Conservation (phyloP, 35 echinoderm and acorn worm species). For the Ophiothrix spiculata region DNA sequence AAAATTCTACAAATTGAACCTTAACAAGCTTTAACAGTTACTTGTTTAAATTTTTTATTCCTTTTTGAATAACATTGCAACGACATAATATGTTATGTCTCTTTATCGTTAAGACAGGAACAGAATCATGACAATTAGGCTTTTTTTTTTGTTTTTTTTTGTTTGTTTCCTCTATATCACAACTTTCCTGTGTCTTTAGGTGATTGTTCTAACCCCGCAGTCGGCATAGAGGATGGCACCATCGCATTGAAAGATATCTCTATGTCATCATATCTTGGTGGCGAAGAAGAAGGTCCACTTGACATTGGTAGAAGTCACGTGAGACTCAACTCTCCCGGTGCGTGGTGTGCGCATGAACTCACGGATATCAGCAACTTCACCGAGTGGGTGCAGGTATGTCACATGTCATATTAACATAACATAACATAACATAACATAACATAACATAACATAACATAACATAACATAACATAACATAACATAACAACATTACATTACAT, state of each 20-base stretch:
- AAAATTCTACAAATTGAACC: neutral
- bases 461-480: neutral
- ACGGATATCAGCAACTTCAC: conserved; percentile 66
- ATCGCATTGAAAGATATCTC: conserved; percentile 52
- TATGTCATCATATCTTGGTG: conserved; percentile 86
- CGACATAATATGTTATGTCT: neutral
- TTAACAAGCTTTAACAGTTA: neutral
- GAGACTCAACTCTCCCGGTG: conserved; percentile 73
- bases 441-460: neutral
- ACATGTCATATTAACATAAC: neutral
- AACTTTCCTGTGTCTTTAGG: conserved; percentile 16
- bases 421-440: neutral
- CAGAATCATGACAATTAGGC: neutral
- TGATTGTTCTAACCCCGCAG: conserved; percentile 62
- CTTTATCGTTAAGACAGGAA: no score
- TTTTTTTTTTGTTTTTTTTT: neutral
- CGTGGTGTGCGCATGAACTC: conserved; percentile 69
- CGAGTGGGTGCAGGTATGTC: conserved; percentile 77
- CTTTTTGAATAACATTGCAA: neutral
- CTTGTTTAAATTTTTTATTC: neutral
- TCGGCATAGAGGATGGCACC: conserved; percentile 66
- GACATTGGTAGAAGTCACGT: conserved; percentile 69
- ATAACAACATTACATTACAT: neutral
- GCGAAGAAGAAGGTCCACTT: conserved; percentile 61
- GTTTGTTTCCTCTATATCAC: neutral